Conservation (phyloP, 2,113 vertebrate genomes). For the Archocentrus centrarchus region DNA sequence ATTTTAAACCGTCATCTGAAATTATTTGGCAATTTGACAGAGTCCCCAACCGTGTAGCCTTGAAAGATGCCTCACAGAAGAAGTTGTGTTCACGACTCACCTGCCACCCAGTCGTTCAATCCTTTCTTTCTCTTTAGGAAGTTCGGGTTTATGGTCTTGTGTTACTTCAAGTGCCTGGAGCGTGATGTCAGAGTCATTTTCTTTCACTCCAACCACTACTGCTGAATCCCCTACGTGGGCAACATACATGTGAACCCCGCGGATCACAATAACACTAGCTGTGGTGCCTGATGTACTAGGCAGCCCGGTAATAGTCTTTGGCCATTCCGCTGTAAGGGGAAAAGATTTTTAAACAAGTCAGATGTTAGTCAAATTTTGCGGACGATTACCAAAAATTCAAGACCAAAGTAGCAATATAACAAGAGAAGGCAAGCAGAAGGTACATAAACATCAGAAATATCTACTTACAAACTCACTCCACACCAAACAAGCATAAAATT, state of each 20-base stretch:
- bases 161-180: conserved; percentile 95
- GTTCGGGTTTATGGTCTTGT: conserved; percentile 97
- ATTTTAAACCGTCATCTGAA: neutral
- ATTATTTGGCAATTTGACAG: neutral
- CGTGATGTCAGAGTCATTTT: conserved; percentile 88
- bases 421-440: neutral
- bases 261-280: conserved; percentile 95
- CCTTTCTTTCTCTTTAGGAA: conserved; percentile 94
- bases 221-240: conserved; percentile 97
- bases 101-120: conserved; percentile 98
- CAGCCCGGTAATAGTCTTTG: conserved; percentile 95
- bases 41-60: neutral
- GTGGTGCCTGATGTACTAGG: conserved; percentile 98
- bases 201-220: conserved; percentile 93
- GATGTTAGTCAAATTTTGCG: neutral
- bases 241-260: conserved; percentile 93
- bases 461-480: neutral
- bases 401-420: neutral
- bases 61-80: neutral
- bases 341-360: neutral
- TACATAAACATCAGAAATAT: neutral
- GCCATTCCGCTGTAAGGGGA: conserved; percentile 89
- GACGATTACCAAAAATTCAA: neutral
- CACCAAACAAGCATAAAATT: neutral
- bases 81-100: conserved; percentile 71